Conservation (phyloP, 37 sponge, comb jelly and placozoan species). For the Amphimedon queenslandica region DNA sequence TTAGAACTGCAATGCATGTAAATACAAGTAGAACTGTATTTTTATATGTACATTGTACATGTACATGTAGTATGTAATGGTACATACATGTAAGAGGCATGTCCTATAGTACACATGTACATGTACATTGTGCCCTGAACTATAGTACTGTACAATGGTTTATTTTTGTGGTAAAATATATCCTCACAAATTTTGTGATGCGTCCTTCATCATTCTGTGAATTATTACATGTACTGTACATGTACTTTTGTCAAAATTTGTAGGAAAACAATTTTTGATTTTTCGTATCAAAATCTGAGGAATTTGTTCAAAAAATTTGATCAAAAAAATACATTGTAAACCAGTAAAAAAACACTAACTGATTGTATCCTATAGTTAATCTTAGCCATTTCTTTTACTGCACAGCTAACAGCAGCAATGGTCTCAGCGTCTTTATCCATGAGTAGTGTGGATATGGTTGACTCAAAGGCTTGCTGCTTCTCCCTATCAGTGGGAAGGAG, state of each 20-base stretch:
- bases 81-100: not conserved
- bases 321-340: too few relatives aligned
- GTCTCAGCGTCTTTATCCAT: slow-evolving; percentile 65
- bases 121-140: too few relatives aligned
- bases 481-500: slow-evolving; percentile 14
- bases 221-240: too few relatives aligned
- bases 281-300: too few relatives aligned
- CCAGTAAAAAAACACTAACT: slow-evolving; percentile 38
- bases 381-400: slow-evolving; percentile 61
- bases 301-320: too few relatives aligned
- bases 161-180: too few relatives aligned
- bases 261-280: too few relatives aligned
- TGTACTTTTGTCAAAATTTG: too few relatives aligned
- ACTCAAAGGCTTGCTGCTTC: slow-evolving; percentile 58
- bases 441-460: slow-evolving; percentile 6
- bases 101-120: not conserved
- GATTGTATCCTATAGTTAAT: slow-evolving; percentile 66
- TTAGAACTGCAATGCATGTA: not conserved
- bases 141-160: too few relatives aligned
- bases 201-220: too few relatives aligned
- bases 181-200: too few relatives aligned
- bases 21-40: not conserved
- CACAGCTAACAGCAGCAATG: slow-evolving; percentile 25
- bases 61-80: not conserved
- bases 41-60: not conserved